A percentile compares a stretch with the other conserved stretches of the same genome.
These are phyloP conservation scores for Anguilla anguilla DNA, from an alignment of 2,797 vertebrate species.

Conservation along the genomic window DNA sequence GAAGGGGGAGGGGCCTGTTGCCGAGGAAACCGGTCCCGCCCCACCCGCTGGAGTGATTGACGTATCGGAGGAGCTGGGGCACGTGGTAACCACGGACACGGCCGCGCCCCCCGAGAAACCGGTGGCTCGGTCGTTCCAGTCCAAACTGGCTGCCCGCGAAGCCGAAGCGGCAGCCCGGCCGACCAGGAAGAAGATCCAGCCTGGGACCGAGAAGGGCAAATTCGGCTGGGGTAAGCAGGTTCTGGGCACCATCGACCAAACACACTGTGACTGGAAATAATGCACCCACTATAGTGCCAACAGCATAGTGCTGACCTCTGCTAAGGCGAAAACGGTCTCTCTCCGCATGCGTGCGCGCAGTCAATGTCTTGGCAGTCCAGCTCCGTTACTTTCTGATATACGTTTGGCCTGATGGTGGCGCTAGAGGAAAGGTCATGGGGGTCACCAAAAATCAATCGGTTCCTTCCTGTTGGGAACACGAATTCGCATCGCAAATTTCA, in stretches of 20 bases:
- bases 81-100: slow-evolving; percentile 72
- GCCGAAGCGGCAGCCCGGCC: slow-evolving; percentile 62
- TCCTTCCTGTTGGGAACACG: no score
- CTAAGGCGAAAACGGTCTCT: no score
- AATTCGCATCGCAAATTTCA: neutral
- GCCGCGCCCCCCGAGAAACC: slow-evolving; percentile 44
- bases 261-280: no score
- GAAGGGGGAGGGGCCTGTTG: slow-evolving; percentile 63
- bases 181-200: slow-evolving; percentile 62
- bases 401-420: no score
- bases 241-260: neutral
- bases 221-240: slow-evolving; percentile 77
- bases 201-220: slow-evolving; percentile 69
- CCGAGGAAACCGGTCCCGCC: slow-evolving; percentile 61
- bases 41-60: slow-evolving; percentile 60
- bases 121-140: slow-evolving; percentile 67
- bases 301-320: no score
- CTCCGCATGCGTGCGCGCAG: no score
- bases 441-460: no score
- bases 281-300: no score
- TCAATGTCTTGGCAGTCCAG: no score
- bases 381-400: no score
- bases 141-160: slow-evolving; percentile 74
- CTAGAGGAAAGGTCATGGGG: no score
- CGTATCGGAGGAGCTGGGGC: slow-evolving; percentile 71